A percentile compares a stretch with the other conserved stretches of the same genome.
phyloP scores from a whole-genome alignment of 2,888 invertebrate genomes.

The Apotomis turbidana region DNA sequence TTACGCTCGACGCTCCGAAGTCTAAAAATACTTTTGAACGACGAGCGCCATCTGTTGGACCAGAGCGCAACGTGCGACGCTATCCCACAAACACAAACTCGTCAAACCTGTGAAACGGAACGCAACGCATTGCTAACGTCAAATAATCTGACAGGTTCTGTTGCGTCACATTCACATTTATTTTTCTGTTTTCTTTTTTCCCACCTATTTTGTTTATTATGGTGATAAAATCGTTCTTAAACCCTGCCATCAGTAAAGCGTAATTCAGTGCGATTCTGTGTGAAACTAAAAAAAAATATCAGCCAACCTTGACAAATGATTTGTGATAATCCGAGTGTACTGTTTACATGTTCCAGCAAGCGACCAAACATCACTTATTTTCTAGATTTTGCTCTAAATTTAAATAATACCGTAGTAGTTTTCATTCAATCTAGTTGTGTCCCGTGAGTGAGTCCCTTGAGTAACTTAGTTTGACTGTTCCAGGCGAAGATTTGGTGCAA shows the following conservation, averaged over 20 bases:
- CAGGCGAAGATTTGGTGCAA: constrained; percentile 76
- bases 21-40: background rate
- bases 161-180: constrained; percentile 59
- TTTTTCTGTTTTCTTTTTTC: constrained; percentile 59
- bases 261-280: constrained; percentile 13
- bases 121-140: constrained; percentile 27
- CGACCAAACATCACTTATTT: constrained; percentile 14
- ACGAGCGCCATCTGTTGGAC: constrained; percentile 23
- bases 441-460: background rate
- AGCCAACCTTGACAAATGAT: constrained; percentile 13
- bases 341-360: constrained; percentile 34
- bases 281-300: background rate
- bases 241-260: background rate
- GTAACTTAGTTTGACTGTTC: constrained; percentile 50
- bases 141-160: constrained; percentile 51
- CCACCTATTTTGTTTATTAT: constrained; percentile 50
- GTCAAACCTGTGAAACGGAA: constrained; percentile 26
- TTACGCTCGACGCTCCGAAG: too few species aligned
- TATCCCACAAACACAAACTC: constrained; percentile 18
- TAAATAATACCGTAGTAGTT: constrained; percentile 8
- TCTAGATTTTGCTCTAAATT: background rate
- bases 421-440: background rate
- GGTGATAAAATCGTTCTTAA: background rate
- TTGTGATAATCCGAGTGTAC: constrained; percentile 12
- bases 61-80: background rate